These are phyloP conservation scores for Lochmaea capreae DNA, from an alignment of 2,888 invertebrate species.

Conservation along the genomic window DNA sequence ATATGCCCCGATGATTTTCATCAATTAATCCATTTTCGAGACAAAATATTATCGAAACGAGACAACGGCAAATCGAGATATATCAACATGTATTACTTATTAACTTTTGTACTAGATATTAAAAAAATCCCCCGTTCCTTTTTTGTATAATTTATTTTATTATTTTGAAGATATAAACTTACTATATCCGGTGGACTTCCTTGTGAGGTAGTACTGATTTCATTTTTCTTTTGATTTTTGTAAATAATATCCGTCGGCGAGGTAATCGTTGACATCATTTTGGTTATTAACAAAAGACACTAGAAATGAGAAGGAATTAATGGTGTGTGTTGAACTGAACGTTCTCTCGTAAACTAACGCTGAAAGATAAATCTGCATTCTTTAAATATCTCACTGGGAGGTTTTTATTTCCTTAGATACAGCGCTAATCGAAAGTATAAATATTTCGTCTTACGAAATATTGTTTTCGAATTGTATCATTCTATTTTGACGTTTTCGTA, in stretches of 20 bases:
- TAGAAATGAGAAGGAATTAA: too few relatives aligned
- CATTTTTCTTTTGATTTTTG: conserved; percentile 13
- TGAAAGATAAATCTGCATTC: conserved; percentile 10
- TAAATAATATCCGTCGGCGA: conserved; percentile 44
- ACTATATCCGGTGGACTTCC: conserved; percentile 51
- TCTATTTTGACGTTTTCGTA: background rate
- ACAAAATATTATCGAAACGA: too few relatives aligned
- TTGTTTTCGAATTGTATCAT: conserved; percentile 13
- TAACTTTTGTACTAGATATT: too few relatives aligned
- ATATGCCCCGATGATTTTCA: too few relatives aligned
- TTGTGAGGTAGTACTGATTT: conserved; percentile 16
- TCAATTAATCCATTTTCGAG: too few relatives aligned
- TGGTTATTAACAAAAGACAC: background rate
- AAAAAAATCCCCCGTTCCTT: too few relatives aligned
- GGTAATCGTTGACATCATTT: conserved; percentile 41
- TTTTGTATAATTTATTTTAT: too few relatives aligned
- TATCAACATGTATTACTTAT: too few relatives aligned
- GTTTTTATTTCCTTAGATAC: conserved; percentile 19
- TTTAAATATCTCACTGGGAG: conserved; percentile 19
- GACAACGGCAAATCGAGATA: too few relatives aligned
- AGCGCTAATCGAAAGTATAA: conserved; percentile 12
- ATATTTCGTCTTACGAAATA: conserved; percentile 26
- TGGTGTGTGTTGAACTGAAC: background rate
- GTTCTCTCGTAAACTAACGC: conserved; percentile 15
- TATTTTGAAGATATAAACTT: conserved; percentile 31